Evolutionary conservation across 2,797 vertebrate genomes (phyloP).

Genomic region (Leptatherina wallacei): DNA sequence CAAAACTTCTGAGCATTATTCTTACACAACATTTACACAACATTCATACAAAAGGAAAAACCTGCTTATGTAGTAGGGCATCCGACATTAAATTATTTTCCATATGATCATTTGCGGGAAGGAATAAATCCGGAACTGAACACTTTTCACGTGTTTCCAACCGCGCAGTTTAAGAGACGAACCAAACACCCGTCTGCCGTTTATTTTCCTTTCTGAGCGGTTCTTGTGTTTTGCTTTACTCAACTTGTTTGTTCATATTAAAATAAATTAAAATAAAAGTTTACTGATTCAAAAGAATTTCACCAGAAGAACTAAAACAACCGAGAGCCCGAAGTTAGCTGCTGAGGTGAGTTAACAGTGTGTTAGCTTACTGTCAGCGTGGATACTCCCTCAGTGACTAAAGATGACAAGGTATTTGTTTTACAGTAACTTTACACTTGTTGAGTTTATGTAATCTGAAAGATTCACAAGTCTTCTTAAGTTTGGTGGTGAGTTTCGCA

Average conservation of each 20-base stretch:
- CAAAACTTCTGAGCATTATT: no score
- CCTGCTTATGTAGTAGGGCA: no score
- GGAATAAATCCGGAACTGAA: conserved; percentile 25
- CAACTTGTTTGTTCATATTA: neutral
- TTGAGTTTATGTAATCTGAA: no score
- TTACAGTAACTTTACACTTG: neutral
- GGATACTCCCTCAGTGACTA: neutral
- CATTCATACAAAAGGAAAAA: neutral
- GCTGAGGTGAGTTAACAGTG: conserved; percentile 19
- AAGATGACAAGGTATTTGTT: neutral
- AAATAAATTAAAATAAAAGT: neutral
- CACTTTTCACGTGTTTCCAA: conserved; percentile 2
- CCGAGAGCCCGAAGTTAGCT: neutral
- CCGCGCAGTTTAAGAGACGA: conserved; percentile 22
- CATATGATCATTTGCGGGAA: neutral
- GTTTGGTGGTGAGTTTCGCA: neutral
- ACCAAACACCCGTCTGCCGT: conserved; percentile 5
- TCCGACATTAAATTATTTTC: no score
- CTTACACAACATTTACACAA: neutral
- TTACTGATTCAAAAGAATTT: neutral
- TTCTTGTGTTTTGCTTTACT: neutral
- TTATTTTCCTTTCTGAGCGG: neutral
- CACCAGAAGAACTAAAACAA: neutral
- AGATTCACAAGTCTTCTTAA: no score
- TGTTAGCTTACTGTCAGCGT: neutral